Evolutionary conservation across 1,140 invertebrate genomes (phyloP), one percentile per base, ranked within the genome.

Genomic region (Trachymyrmex cornetzi): DNA sequence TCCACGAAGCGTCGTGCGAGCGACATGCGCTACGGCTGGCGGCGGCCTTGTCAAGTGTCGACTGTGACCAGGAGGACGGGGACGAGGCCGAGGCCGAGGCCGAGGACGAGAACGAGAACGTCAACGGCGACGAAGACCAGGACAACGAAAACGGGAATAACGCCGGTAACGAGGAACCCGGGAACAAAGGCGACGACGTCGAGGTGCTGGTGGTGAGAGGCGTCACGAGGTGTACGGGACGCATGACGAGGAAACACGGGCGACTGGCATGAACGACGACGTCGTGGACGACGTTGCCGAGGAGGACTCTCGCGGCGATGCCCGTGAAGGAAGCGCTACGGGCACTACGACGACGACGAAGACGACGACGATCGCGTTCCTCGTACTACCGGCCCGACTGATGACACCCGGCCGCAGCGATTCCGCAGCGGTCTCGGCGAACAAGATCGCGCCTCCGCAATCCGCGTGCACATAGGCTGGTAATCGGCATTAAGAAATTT

Each of bases 231-330:
- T 38, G 9, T 44, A 44, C 11, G 3, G 38, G 9, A 11, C 38
- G 24, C 66, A 80, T 63, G 48, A 55, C 19, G 74, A 74, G 38
- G 27, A 30, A 81, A 89, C 64, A 77, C n/a, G 80, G 16, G 27
- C n/a, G 75, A 44, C 19, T 86, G 88, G 88, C 77, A 90, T 88
- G 89, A 91, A 66, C 84, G 87, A 88, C 67, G 67, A 71, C 84
- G 87, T 86, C 57, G 61, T 81, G 74, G 69, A 88, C 44, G 79
- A 79, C 84, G 80, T 77, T 74, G 61, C 55, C 84, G 87, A 86
- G 44, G 84, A 84, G 53, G 84, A 90, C 16, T 74, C 50, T 84
- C 77, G 72, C 61, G 86, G 80, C 89, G 84, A 90, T 90, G 89
- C 77, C 53, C 66, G 89, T 90, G 89, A 87, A 88, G 64, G 82